A percentile compares a stretch with the other conserved stretches of the same genome.
Evolutionary conservation across 2,113 vertebrate species (phyloP).

Genomic region (Platycercus adscitus): DNA sequence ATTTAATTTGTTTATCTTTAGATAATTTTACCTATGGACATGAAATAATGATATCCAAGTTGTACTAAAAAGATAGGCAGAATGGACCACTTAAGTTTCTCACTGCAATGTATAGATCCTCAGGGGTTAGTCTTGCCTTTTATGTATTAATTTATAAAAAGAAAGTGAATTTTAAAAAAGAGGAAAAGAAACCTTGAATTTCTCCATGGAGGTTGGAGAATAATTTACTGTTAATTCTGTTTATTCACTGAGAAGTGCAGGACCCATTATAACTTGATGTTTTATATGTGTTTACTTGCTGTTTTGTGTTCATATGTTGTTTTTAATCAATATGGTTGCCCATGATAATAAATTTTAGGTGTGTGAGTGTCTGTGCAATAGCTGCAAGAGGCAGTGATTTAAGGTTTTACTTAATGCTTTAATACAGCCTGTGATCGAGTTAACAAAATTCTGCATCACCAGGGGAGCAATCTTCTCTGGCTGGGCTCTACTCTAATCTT

Average conservation of each 20-base stretch:
- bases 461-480: conserved; percentile 7
- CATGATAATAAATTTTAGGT: background rate
- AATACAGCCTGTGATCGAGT: conserved; percentile 39
- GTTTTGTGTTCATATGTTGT: background rate
- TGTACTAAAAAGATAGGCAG: background rate
- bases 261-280: background rate
- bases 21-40: background rate
- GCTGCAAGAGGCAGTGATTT: background rate
- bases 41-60: background rate
- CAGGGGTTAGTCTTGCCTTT: background rate
- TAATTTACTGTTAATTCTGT: background rate
- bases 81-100: background rate
- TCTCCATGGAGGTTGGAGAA: background rate
- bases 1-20: background rate
- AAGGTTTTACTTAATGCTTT: conserved; percentile 29
- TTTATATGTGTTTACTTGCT: background rate
- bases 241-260: background rate
- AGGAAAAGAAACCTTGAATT: background rate
- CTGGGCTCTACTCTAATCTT: conserved; percentile 24
- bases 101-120: background rate
- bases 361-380: background rate
- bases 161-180: background rate
- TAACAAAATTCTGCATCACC: conserved; percentile 35
- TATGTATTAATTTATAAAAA: background rate
- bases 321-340: background rate